Evolutionary conservation across 2,113 vertebrate genomes (phyloP), one percentile per base, ranked within the genome.

Genomic region (Pampusana beccarii): DNA sequence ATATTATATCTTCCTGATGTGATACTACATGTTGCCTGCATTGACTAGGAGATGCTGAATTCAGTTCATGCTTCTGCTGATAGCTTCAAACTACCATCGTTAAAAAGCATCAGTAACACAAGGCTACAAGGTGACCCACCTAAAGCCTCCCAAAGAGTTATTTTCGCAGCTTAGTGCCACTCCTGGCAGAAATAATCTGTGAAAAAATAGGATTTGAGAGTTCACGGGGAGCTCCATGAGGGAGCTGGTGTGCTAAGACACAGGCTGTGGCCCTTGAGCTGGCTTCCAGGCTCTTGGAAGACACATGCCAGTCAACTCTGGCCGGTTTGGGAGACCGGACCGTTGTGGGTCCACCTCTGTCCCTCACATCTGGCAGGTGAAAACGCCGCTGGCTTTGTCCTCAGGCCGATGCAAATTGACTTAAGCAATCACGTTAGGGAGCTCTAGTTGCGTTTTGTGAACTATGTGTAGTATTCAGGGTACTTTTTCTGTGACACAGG

Each of bases 401-500:
- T 77, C 51, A 48, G n/a, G 8, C 21, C 4, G 10, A 40, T 53
- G 57, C 5, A 75, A 84, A 31, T 34, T 33, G 9, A 44, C 38
- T 36, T 46, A 70, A 19, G 38, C 23, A 28, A 26, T 56, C 51
- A 42, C 36, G 28, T n/a, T 31, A 50, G n/a, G n/a, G 15, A 89
- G 33, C 40, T 62, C 17, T 51, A 53, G 21, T 9, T 74, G 34
- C 67, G 15, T 74, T 73, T 56, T 66, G 34, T 2, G 1, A 51
- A 48, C 46, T 56, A 4, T 53, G 9, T 34, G 50, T 40, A 70
- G 6, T 64, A 67, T 83, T 56, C 20, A 15, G 88, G 16, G 51
- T 9, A 9, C 24, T 50, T 74, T 38, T 85, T 23, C 53, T 51
- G 18, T 78, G 50, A 65, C 88, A 54, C 88, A 99, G 99, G 97